Evolutionary conservation across 2,888 invertebrate species (phyloP).

Genomic region (Eupithecia inturbata): DNA sequence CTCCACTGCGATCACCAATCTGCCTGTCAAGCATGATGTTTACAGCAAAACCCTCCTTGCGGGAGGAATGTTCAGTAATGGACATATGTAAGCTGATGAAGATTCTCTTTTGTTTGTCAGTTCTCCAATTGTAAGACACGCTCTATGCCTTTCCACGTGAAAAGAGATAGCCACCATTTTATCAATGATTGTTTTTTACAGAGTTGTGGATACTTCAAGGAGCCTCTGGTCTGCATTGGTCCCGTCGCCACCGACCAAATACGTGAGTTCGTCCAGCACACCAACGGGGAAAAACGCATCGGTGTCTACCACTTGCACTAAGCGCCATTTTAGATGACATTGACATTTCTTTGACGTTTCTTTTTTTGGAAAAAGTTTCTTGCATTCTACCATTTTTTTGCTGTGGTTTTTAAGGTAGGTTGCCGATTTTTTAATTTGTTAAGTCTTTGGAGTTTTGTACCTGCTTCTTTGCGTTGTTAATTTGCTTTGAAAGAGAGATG

Average conservation of each 20-base stretch:
- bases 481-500: neutral
- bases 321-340: conserved; percentile 39
- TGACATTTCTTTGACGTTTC: conserved; percentile 3
- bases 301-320: conserved; percentile 85
- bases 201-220: conserved; percentile 96
- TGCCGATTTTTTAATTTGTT: neutral
- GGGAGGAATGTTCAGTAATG: too few relatives aligned
- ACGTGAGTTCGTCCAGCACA: conserved; percentile 87
- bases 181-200: conserved; percentile 55
- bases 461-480: neutral
- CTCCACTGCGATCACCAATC: too few relatives aligned
- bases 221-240: conserved; percentile 93
- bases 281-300: conserved; percentile 92
- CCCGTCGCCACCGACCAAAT: conserved; percentile 92
- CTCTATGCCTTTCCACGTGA: neutral
- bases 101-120: neutral
- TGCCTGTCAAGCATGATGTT: too few relatives aligned
- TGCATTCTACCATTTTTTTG: conserved; percentile 3
- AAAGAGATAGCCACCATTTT: neutral
- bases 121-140: neutral
- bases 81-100: too few relatives aligned
- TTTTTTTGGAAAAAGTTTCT: conserved; percentile 7
- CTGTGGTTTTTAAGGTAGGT: neutral
- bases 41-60: too few relatives aligned
- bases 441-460: neutral